Evolutionary conservation across 30 jellyfish, hydroid and myxozoan species (phyloP).

Genomic region (Chrysaora quinquecirrha): DNA sequence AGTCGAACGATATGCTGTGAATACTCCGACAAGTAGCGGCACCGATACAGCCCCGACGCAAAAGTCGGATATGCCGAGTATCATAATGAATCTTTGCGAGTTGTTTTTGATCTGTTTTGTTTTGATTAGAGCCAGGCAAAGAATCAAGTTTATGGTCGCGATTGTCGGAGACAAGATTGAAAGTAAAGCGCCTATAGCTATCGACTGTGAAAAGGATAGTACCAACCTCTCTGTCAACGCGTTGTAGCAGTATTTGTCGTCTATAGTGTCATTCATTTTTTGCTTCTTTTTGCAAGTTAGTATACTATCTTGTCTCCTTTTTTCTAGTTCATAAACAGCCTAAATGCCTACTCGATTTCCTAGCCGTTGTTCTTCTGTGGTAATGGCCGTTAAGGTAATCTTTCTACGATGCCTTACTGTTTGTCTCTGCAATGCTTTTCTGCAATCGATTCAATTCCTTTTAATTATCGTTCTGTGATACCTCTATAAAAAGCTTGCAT

Average conservation of each 20-base stretch:
- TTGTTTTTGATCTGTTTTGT: slow-evolving; percentile 29
- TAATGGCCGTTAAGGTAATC: no score
- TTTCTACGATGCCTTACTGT: no score
- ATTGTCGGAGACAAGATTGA: slow-evolving; percentile 13
- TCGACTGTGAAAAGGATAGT: slow-evolving; percentile 21
- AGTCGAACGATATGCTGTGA: not conserved
- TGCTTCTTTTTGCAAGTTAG: no score
- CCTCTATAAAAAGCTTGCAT: no score
- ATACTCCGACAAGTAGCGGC: slow-evolving; percentile 20
- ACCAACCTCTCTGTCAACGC: slow-evolving; percentile 24
- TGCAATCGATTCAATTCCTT: no score
- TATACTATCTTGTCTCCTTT: no score
- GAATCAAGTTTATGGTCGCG: slow-evolving; percentile 1
- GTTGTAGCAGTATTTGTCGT: not conserved
- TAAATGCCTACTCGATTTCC: no score
- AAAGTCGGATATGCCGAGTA: slow-evolving; percentile 41
- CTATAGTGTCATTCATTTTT: not conserved
- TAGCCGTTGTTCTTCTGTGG: no score
- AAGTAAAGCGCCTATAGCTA: slow-evolving; percentile 3
- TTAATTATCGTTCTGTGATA: no score
- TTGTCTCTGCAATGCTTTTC: no score
- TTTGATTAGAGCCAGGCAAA: slow-evolving; percentile 19
- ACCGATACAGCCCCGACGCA: slow-evolving; percentile 34
- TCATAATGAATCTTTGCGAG: slow-evolving; percentile 34
- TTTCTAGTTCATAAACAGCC: no score